phyloP scores from a whole-genome alignment of 2,888 invertebrate species.

The Ditylenchus weischeri region DNA sequence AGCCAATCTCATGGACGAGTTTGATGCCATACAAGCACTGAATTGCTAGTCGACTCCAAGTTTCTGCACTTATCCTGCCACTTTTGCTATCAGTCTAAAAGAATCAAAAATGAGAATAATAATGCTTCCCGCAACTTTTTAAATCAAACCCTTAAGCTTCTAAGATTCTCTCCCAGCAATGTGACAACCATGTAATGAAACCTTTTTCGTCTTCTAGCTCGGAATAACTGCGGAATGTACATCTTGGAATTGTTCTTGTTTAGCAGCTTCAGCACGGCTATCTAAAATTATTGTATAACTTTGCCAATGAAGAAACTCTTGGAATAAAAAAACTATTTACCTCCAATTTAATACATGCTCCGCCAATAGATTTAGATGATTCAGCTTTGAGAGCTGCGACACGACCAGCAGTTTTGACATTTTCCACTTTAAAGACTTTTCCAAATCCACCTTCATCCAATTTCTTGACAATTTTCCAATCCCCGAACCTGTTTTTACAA shows the following conservation, averaged over 20 bases:
- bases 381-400: conserved; percentile 50
- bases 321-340: conserved; percentile 8
- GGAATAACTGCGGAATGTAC: conserved; percentile 42
- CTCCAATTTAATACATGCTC: conserved; percentile 50
- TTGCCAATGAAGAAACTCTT: background rate
- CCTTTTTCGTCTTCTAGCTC: conserved; percentile 41
- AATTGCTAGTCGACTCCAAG: conserved; percentile 44
- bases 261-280: conserved; percentile 35
- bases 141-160: conserved; percentile 17
- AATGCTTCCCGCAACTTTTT: conserved; percentile 17
- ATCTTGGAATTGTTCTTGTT: conserved; percentile 38
- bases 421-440: conserved; percentile 35
- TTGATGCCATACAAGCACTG: conserved; percentile 44
- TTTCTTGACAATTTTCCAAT: conserved; percentile 38
- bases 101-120: background rate
- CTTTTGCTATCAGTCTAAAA: background rate
- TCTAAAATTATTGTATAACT: conserved; percentile 23
- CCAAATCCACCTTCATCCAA: conserved; percentile 53
- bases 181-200: conserved; percentile 51
- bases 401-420: conserved; percentile 9
- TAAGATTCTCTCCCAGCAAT: conserved; percentile 44
- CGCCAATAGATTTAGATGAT: conserved; percentile 49
- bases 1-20: conserved; percentile 37
- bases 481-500: conserved; percentile 8
- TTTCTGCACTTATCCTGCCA: conserved; percentile 20